These are phyloP conservation scores for Karalla daura DNA, from an alignment of 2,797 vertebrate genomes.

Conservation along the genomic window DNA sequence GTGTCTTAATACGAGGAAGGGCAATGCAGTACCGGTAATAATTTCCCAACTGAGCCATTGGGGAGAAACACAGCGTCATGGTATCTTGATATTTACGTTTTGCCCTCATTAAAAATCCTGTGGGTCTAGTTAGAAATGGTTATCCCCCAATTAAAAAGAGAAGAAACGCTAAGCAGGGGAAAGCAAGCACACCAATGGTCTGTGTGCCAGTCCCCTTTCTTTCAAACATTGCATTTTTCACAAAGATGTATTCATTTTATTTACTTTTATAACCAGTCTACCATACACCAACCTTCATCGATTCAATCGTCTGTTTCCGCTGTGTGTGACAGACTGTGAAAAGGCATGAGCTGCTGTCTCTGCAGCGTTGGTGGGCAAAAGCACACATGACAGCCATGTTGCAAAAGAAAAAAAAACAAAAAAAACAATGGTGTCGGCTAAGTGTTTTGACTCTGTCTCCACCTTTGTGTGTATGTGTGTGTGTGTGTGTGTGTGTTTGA, in stretches of 20 bases:
- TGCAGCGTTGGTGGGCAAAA: not conserved
- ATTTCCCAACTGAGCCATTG: conserved; percentile 1
- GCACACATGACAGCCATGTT: not conserved
- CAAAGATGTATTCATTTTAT: conserved; percentile 21
- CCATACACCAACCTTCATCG: conserved; percentile 14
- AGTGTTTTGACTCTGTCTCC: conserved; percentile 13
- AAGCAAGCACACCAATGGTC: conserved; percentile 36
- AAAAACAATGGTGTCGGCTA: not conserved
- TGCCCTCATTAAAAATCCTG: conserved; percentile 45
- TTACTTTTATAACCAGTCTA: conserved; percentile 23
- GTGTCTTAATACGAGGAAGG: conserved; percentile 6
- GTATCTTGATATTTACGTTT: conserved; percentile 37
- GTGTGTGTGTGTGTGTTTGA: conserved; percentile 31
- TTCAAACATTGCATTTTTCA: conserved; percentile 38
- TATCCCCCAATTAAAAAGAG: conserved; percentile 56
- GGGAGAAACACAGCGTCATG: conserved; percentile 16
- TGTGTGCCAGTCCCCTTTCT: conserved; percentile 7
- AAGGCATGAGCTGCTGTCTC: not conserved
- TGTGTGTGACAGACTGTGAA: conserved; percentile 5
- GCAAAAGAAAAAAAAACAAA: no score
- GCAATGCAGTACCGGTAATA: not conserved
- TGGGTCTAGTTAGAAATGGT: conserved; percentile 53
- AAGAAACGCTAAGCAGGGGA: conserved; percentile 35
- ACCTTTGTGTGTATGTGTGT: conserved; percentile 28
- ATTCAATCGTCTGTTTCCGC: conserved; percentile 3